Evolutionary conservation across 2,797 vertebrate species (phyloP), one percentile per base, ranked within the genome.

Genomic region (Rhinophrynus dorsalis): DNA sequence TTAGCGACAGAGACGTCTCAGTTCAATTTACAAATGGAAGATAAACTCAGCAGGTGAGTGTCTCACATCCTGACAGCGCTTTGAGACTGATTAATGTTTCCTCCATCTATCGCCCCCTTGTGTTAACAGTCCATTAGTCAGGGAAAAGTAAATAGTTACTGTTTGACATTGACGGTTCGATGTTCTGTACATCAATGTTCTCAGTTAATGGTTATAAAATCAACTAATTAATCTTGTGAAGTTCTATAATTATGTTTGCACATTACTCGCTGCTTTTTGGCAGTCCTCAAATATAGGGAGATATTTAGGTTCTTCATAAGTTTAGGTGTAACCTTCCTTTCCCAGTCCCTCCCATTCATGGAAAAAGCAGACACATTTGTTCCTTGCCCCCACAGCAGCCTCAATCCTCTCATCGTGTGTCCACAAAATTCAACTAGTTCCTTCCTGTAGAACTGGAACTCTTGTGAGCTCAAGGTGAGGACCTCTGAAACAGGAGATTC

Each of bases 11-110:
- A 84, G 27, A 76, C 87, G 27, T 87, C 86, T 2, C 88, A 82
- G 4, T 92, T 89, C 80, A 90, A 88, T 75, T 78, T 93, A 66
- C 87, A 93, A 77, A 91, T 91, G 86, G 88, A 87, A 82, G 86
- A 88, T 74, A 81, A 35, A 50, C 78, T 83, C 66, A 89, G 88
- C 80, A 89, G 90, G 92, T 92, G 66, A 78, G 76, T 5, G 11
- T 0, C 2, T 17, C 1, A 5, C 44, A 58, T 2, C n/a, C 23
- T 7, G 24, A 15, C 15, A 13, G 0, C 9, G 38, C 15, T 27
- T 21, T 18, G 5, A 0, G 1, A 0, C 8, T 3, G 67, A 37
- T 45, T 47, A 30, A 56, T 55, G 40, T 20, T 20, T 26, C 23
- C n/a, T 38, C 8, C 24, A 60, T 10, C 17, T 13, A 1, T 23